phyloP scores from a whole-genome alignment of 2,888 invertebrate species.

The Brachypalpus laphriformis region DNA sequence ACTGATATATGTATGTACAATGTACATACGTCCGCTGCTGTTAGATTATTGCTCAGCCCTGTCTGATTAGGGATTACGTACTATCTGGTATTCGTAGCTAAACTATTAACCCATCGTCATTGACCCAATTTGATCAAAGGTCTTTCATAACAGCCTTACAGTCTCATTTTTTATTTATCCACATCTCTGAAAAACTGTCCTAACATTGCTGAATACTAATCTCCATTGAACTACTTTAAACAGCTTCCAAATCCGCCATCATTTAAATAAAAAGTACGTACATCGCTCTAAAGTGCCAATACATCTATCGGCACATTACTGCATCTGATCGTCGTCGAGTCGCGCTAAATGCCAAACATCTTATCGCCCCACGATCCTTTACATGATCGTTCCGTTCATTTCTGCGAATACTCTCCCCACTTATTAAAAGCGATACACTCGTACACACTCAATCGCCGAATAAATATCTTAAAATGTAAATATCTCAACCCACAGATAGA shows the following conservation, averaged over 20 bases:
- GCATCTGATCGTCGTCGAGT: background rate
- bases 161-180: background rate
- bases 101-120: background rate
- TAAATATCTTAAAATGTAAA: conserved; percentile 40
- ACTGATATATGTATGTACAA: too few species aligned
- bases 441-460: conserved; percentile 13
- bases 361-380: conserved; percentile 41
- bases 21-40: too few species aligned
- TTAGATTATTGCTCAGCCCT: too few species aligned
- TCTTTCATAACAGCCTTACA: background rate
- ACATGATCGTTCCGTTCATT: conserved; percentile 10
- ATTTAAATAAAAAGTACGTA: background rate
- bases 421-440: background rate
- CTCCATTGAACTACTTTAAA: conserved; percentile 14
- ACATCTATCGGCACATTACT: background rate
- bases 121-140: background rate
- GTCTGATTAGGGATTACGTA: background rate
- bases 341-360: conserved; percentile 33
- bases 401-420: background rate
- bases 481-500: conserved; percentile 38
- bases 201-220: background rate
- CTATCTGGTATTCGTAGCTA: background rate
- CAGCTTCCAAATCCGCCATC: background rate
- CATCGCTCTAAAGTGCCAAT: background rate
- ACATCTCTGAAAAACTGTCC: background rate